A percentile compares a stretch with the other conserved stretches of the same genome.
Evolutionary conservation across 2,888 invertebrate species (phyloP).

Genomic region (Melipona beecheii): DNA sequence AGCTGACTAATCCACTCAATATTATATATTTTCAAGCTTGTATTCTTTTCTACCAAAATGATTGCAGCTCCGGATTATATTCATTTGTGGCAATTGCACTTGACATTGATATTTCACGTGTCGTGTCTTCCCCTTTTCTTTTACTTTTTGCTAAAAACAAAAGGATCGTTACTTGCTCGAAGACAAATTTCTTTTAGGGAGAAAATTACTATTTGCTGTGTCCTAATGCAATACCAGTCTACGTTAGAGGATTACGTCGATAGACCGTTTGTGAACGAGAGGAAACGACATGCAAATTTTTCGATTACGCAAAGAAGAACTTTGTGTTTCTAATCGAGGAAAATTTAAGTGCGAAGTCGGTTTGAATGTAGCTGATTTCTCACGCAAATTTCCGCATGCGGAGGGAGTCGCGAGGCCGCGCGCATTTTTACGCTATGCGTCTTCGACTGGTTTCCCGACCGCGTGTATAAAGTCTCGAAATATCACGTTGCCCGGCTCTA

Average conservation of each 20-base stretch:
- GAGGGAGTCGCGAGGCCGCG: slow-evolving; percentile 35
- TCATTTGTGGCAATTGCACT: slow-evolving; percentile 30
- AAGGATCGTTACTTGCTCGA: neutral
- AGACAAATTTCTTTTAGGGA: neutral
- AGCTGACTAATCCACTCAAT: slow-evolving; percentile 63
- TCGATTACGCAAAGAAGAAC: neutral
- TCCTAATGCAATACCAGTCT: neutral
- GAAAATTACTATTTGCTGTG: neutral
- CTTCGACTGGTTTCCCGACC: slow-evolving; percentile 26
- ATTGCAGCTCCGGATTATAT: slow-evolving; percentile 29
- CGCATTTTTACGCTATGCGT: slow-evolving; percentile 28
- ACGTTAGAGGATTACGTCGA: neutral
- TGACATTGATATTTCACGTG: slow-evolving; percentile 45
- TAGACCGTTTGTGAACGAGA: neutral
- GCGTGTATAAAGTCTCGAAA: slow-evolving; percentile 66
- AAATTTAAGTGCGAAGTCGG: slow-evolving; percentile 27
- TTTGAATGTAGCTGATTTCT: slow-evolving; percentile 53
- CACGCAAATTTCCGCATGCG: slow-evolving; percentile 62
- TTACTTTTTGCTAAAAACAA: neutral
- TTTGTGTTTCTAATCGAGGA: slow-evolving; percentile 6
- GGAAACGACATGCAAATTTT: neutral
- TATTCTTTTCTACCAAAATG: slow-evolving; percentile 40
- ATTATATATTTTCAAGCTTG: slow-evolving; percentile 45
- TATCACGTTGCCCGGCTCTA: slow-evolving; percentile 67
- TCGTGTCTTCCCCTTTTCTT: neutral